Conservation (phyloP, 2,113 vertebrate genomes). For the Nematolebias whitei region DNA sequence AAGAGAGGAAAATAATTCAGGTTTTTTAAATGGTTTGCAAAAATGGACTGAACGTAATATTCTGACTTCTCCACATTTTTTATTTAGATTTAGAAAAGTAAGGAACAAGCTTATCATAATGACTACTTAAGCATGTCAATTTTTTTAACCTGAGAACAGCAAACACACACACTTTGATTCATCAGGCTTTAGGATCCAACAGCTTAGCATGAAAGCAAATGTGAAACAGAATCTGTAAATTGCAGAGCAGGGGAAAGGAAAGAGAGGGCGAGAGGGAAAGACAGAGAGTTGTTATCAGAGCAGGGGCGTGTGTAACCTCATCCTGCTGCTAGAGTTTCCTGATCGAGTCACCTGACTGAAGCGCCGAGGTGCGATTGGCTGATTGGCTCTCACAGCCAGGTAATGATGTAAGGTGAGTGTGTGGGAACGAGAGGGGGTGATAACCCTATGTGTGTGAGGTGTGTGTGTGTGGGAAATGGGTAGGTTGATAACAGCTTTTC, state of each 20-base stretch:
- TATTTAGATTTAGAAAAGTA: neutral
- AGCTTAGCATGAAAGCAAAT: slow-evolving; percentile 94
- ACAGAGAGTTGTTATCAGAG: slow-evolving; percentile 92
- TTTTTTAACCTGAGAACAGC: slow-evolving; percentile 49
- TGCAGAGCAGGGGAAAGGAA: slow-evolving; percentile 85
- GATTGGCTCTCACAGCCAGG: slow-evolving; percentile 84
- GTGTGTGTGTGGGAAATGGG: slow-evolving; percentile 89
- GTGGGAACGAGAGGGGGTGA: slow-evolving; percentile 96
- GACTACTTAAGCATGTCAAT: slow-evolving; percentile 33
- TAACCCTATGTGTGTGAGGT: slow-evolving; percentile 67
- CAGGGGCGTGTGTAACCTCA: slow-evolving; percentile 92
- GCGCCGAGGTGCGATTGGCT: slow-evolving; percentile 85
- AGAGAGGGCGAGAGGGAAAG: slow-evolving; percentile 51
- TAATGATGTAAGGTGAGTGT: slow-evolving; percentile 99
- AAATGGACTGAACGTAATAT: neutral
- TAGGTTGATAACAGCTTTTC: slow-evolving; percentile 94
- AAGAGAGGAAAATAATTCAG: neutral
- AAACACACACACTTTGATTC: slow-evolving; percentile 62
- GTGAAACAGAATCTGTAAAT: slow-evolving; percentile 99
- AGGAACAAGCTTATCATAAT: neutral
- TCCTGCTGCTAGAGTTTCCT: slow-evolving; percentile 92
- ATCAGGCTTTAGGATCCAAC: slow-evolving; percentile 88
- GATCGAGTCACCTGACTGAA: slow-evolving; percentile 91
- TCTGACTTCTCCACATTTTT: neutral
- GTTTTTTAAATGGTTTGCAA: neutral